A percentile compares a stretch with the other conserved stretches of the same genome.
Evolutionary conservation across 1,140 invertebrate genomes (phyloP).

Genomic region (Trichonephila clavata): DNA sequence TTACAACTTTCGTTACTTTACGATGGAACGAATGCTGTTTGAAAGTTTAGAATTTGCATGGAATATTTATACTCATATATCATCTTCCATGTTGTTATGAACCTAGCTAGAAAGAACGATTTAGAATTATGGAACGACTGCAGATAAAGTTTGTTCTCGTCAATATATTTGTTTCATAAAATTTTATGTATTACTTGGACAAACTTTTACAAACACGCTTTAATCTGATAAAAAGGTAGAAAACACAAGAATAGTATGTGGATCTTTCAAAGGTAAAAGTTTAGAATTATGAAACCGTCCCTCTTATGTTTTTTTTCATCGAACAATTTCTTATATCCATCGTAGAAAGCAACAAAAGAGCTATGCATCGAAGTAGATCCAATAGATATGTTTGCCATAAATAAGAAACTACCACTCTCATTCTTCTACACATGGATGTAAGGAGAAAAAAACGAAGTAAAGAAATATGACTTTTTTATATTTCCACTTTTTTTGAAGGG

Average conservation of each 20-base stretch:
- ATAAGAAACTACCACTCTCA: slow-evolving; percentile 39
- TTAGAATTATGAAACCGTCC: neutral
- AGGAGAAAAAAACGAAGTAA: neutral
- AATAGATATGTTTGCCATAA: slow-evolving; percentile 16
- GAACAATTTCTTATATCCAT: slow-evolving; percentile 35
- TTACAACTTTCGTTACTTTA: no score
- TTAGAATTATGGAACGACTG: no score
- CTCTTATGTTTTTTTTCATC: neutral
- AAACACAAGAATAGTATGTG: neutral
- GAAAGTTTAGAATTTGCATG: no score
- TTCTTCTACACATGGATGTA: neutral
- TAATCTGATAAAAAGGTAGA: neutral
- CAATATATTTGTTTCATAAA: no score
- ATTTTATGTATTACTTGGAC: neutral
- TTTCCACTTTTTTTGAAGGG: slow-evolving; percentile 5
- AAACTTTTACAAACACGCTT: neutral
- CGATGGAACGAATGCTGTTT: no score
- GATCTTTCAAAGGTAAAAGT: neutral
- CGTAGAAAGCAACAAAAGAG: neutral
- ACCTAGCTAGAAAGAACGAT: no score
- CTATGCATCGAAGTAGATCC: neutral
- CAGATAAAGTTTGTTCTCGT: no score
- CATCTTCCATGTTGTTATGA: no score
- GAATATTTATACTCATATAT: no score
- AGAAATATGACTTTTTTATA: slow-evolving; percentile 31